A percentile compares a stretch with the other conserved stretches of the same genome.
Evolutionary conservation across 2,113 vertebrate genomes (phyloP).

Genomic region (Stercorarius parasiticus): DNA sequence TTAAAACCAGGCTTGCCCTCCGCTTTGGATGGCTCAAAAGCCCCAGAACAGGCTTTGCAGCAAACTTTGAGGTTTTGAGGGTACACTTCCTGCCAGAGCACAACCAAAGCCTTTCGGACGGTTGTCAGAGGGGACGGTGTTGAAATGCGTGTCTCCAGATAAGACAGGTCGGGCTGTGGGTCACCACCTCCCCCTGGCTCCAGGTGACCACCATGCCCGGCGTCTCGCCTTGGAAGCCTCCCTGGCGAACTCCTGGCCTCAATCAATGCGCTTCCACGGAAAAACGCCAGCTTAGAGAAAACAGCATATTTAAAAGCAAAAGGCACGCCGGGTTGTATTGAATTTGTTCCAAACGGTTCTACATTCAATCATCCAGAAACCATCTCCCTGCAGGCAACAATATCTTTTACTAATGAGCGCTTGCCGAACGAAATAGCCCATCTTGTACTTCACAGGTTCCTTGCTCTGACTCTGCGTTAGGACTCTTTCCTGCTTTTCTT

Average conservation of each 20-base stretch:
- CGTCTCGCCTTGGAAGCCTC: not conserved
- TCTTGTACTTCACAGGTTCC: not conserved
- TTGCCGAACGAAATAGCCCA: not conserved
- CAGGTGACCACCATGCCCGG: rapidly evolving
- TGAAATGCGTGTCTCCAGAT: not conserved
- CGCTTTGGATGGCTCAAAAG: not conserved
- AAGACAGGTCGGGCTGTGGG: not conserved
- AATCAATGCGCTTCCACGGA: not conserved
- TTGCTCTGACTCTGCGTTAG: not conserved
- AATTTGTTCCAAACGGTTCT: constrained; percentile 31
- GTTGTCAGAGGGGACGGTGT: not conserved
- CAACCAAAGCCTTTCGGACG: not conserved
- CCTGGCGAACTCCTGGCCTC: not conserved
- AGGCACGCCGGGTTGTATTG: not conserved
- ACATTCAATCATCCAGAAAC: constrained; percentile 26
- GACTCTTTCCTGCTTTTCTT: not conserved
- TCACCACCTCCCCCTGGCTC: not conserved
- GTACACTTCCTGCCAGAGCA: not conserved
- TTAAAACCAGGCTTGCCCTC: not conserved
- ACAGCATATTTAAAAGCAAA: constrained; percentile 12
- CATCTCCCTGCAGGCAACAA: constrained; percentile 6
- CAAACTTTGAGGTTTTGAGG: not conserved
- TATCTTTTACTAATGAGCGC: not conserved
- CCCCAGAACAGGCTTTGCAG: not conserved
- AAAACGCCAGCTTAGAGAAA: not conserved